These are phyloP conservation scores for Atherinosoma microstoma DNA, from an alignment of 2,797 vertebrate species.

Conservation along the genomic window DNA sequence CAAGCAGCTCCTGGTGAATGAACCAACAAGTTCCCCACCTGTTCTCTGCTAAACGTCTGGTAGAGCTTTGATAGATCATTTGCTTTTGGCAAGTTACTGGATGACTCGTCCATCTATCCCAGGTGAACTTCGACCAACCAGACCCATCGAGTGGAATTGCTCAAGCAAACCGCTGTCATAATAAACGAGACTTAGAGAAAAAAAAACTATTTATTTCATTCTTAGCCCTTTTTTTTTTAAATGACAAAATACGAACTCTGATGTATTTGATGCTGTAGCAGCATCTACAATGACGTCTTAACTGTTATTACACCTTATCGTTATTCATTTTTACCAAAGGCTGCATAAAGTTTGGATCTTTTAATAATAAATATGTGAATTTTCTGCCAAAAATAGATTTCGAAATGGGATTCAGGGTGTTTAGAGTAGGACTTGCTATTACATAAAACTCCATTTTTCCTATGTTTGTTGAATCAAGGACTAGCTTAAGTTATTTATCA, in stretches of 20 bases:
- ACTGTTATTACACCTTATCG: neutral
- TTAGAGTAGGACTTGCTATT: neutral
- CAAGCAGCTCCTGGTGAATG: neutral
- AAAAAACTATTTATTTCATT: neutral
- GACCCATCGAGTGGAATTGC: neutral
- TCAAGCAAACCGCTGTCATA: neutral
- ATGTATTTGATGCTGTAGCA: neutral
- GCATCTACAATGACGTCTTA: neutral
- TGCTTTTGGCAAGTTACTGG: neutral
- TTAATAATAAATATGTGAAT: neutral
- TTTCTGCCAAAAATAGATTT: neutral
- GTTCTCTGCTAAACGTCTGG: neutral
- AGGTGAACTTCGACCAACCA: neutral
- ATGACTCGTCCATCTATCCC: neutral
- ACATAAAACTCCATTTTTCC: neutral
- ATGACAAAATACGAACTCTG: neutral
- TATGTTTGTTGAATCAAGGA: neutral
- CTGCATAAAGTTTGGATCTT: neutral
- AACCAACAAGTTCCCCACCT: neutral
- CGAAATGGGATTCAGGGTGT: neutral
- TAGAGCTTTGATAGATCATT: neutral
- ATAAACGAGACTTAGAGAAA: neutral
- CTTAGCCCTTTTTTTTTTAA: neutral
- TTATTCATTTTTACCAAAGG: neutral
- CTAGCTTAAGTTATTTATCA: neutral